Evolutionary conservation across 35 echinoderm and acorn worm genomes (phyloP).

Genomic region (Heliocidaris erythrogramma): DNA sequence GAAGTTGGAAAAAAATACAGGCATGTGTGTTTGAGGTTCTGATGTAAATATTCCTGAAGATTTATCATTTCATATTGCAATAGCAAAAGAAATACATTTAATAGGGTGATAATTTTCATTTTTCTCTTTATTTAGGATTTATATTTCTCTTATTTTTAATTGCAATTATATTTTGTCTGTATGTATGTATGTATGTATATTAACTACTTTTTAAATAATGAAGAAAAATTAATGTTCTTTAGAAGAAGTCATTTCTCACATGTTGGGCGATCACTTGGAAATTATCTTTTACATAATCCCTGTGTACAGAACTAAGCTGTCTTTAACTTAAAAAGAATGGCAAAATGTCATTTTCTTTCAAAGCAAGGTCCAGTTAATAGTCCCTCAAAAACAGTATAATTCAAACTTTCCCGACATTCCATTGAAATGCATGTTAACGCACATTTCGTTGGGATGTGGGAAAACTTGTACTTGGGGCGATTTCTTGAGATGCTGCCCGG

Average conservation of each 20-base stretch:
- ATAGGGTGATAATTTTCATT: background rate
- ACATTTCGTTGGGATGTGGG: too few species aligned
- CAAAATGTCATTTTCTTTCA: background rate
- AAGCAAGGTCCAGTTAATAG: background rate
- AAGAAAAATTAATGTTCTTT: background rate
- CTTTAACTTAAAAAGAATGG: background rate
- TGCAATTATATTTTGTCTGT: slow-evolving; percentile 10
- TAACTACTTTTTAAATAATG: slow-evolving; percentile 40
- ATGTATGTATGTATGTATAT: slow-evolving; percentile 44
- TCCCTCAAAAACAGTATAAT: too few species aligned
- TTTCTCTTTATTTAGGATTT: slow-evolving; percentile 2
- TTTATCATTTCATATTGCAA: slow-evolving; percentile 43
- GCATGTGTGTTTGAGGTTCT: background rate
- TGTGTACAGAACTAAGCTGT: background rate
- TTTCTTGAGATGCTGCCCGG: too few species aligned
- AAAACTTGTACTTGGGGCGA: too few species aligned
- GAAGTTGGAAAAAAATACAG: background rate
- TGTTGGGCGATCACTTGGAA: background rate
- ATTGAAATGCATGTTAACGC: too few species aligned
- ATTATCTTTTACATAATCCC: background rate
- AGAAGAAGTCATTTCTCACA: background rate
- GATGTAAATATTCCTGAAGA: slow-evolving; percentile 49
- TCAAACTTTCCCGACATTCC: too few species aligned
- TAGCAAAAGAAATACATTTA: slow-evolving; percentile 39
- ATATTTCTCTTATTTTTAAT: background rate